These are phyloP conservation scores for Euphydryas editha DNA, from an alignment of 2,888 invertebrate genomes.

Conservation along the genomic window DNA sequence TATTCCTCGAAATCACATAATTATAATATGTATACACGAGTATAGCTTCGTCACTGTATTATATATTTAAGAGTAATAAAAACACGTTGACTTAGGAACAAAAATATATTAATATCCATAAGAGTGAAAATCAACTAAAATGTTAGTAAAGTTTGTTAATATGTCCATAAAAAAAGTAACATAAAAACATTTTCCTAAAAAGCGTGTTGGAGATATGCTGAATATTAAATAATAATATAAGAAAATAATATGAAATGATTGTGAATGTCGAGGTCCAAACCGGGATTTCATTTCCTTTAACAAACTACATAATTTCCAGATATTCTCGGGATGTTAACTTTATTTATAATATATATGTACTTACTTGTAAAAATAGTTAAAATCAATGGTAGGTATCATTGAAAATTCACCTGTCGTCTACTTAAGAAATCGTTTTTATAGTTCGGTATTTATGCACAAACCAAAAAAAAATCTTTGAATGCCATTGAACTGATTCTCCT, in stretches of 20 bases:
- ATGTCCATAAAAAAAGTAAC: too few relatives aligned
- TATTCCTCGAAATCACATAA: not conserved
- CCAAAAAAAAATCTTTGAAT: not conserved
- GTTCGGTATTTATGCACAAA: not conserved
- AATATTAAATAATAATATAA: constrained; percentile 8
- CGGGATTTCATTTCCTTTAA: constrained; percentile 12
- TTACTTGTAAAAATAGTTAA: not conserved
- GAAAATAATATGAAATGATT: constrained; percentile 4
- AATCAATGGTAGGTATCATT: not conserved
- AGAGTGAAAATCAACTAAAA: not conserved
- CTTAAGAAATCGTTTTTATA: not conserved
- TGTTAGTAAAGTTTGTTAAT: not conserved
- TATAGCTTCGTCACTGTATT: too few relatives aligned
- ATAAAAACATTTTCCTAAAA: not conserved
- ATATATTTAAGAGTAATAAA: too few relatives aligned
- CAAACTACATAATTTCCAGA: constrained; percentile 11
- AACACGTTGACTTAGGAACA: too few relatives aligned
- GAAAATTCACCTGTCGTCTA: not conserved
- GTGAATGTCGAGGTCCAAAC: constrained; percentile 5
- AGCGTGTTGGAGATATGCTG: not conserved
- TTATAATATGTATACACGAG: not conserved
- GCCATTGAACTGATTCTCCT: not conserved
- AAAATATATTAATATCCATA: too few relatives aligned
- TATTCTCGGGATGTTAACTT: not conserved
- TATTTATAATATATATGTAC: not conserved